Evolutionary conservation across 2,888 invertebrate species (phyloP), one percentile per base, ranked within the genome.

Genomic region (Diaphora mendica): DNA sequence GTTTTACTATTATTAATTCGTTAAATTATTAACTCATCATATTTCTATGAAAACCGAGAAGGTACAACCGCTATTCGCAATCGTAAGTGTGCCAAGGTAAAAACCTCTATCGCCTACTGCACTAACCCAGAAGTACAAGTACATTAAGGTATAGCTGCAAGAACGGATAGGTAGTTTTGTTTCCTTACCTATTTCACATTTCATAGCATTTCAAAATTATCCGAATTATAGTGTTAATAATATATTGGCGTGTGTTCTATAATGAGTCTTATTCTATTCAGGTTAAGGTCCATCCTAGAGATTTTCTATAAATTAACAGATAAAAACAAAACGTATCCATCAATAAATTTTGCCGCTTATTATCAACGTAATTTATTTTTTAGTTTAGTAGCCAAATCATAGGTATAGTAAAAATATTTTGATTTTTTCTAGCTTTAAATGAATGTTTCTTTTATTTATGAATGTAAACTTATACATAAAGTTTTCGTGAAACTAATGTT

Each of bases 81-180:
- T 86, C 80, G 82, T 81, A 82, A 79, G 78, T 89, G 78, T 90
- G 90, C 88, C 90, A 90, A 90, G 90, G 90, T 85, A 13, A 89
- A n/a, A 74, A 77, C 76, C 77, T 77, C 77, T 76, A 82, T 87
- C 85, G 85, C 82, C 85, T 83, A 82, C 77, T 72, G 76, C 76
- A 81, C 79, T 72, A 69, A 68, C 77, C 77, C 79, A 82, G 39
- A 68, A n/a, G n/a, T 76, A 65, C 26, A 55, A 80, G 35, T 84
- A 51, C 75, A 80, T 72, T 70, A 71, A 77, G 75, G 79, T 83
- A 77, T 59, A 64, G 23, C 44, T 42, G 39, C 30, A 48, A 35
- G 48, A 65, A n/a, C 26, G 39, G 5, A 64, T 42, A 70, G 23
- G 62, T n/a, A 59, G 2, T 8, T 51, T 44, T n/a, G 64, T 70